Evolutionary conservation across 35 echinoderm and acorn worm genomes (phyloP), one percentile per base, ranked within the genome.

Genomic region (Hemicentrotus pulcherrimus): DNA sequence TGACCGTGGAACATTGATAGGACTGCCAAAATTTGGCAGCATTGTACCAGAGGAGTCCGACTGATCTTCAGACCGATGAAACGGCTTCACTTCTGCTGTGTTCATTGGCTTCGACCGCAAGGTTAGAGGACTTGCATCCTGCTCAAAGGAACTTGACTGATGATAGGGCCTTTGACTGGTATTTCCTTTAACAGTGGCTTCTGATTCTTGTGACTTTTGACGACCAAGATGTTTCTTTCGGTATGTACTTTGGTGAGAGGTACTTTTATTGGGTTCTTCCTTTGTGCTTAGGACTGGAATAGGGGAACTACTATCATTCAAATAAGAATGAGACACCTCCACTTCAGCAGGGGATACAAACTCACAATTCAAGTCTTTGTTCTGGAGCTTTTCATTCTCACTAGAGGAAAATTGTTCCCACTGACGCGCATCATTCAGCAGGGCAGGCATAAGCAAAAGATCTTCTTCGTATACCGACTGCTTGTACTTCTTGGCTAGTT

Each of bases 71-170:
- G 46, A 50, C 48, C 91, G 7, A 24, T 93, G 47, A 58, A 93
- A 93, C 10, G 91, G 91, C 31, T 93, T 93, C 91, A 93, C 91
- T 58, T 32, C 91, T 13, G 91, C 91, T 3, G 91, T 93, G 91
- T 58, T 93, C 4, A 55, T 47, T 50, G 91, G 91, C 46, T 58
- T 47, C n/a, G 91, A 50, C 22, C 91, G 16, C 48, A 58, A 58
- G 46, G 91, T 47, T 12, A 93, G 30, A 58, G 46, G 91, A 47
- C 48, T 93, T 32, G n/a, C 10, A 31, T 93, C 91, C 31, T 93
- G 91, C 9, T 93, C 91, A 93, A 47, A 50, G 16, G 91, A 93
- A 28, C 91, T 93, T 50, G 91, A 50, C 46, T 93, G 46, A 31
- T 93, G 48, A 41, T 47, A 90, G 16, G 14, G 88, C 32, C 88